Base-by-base conservation (phyloP, 2,113 vertebrate genomes). In the Sisor rabdophorus region DNA sequence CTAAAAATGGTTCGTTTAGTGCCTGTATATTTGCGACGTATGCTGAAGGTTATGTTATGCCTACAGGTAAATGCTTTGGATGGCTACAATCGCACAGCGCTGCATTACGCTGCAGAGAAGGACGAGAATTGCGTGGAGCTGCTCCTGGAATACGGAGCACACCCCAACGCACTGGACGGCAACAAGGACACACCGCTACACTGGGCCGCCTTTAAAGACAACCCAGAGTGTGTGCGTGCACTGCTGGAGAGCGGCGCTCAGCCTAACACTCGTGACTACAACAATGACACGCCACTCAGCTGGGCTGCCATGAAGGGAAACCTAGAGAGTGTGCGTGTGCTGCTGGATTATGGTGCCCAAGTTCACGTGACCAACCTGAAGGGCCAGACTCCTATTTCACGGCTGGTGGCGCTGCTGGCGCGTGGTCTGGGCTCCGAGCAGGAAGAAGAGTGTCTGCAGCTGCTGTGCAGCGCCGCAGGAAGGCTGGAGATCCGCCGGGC, bases 271-370 rank as follows among this genome's bases (percentile, higher is more conserved):
- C 90, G 91, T 53, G 97, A 99, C 88, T 97, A 98, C 89, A 97
- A 99, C 86, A 85, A 92, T 2, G 97, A 99, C 86, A 98, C 96
- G 0, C 97, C 97, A 0, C 91, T 99, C 71, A 98, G 96, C 88
- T 99, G 97, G 97, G 97, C 96, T 0, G 96, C 95, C 68, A 98
- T 97, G 95, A 98, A 98, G 65, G 97, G 96, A 20, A 98, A 98
- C 84, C 91, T 99, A 63, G 97, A 97, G 80, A 98, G 96, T 0
- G 92, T 98, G 56, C 94, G 93, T 73, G 79, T 97, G 67, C 92
- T 99, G 30, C 91, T 99, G 48, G 95, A 98, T 76, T 96, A 95
- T 0, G 96, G 96, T 0, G 95, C 96, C 0, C 94, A 95, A 87
- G 95, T 92, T 2, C 89, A 94, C 7, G 95, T 96, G 82, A 91